Conservation (phyloP, 2,797 vertebrate species). For the Hydrolagus colliei region DNA sequence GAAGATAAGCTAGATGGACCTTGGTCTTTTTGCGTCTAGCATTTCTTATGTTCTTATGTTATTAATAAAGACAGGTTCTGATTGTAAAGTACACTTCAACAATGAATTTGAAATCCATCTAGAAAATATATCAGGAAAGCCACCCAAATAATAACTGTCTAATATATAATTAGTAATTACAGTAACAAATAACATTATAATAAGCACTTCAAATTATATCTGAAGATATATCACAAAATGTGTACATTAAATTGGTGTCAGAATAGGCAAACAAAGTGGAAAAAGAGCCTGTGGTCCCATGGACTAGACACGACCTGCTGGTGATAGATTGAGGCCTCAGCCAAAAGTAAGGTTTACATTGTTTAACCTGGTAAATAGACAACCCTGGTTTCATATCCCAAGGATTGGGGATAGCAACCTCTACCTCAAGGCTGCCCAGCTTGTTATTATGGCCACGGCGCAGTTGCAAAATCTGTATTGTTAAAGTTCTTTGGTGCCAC, state of each 20-base stretch:
- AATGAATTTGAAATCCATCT: constrained; percentile 2
- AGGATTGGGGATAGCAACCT: background rate
- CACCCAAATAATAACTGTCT: background rate
- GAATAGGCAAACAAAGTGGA: background rate
- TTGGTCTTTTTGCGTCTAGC: no score
- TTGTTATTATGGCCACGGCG: background rate
- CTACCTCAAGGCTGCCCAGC: background rate
- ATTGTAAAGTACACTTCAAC: background rate
- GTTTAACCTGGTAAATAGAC: background rate
- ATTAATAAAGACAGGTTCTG: background rate
- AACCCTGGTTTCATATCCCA: background rate
- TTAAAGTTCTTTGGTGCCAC: background rate
- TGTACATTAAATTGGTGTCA: background rate
- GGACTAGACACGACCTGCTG: background rate
- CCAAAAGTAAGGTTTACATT: background rate
- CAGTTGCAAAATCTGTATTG: background rate
- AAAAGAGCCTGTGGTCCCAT: background rate
- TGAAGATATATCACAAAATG: constrained; percentile 8
- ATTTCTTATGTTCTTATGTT: no score
- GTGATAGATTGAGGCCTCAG: background rate
- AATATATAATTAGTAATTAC: constrained; percentile 11
- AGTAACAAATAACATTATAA: constrained; percentile 13
- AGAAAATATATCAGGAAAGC: background rate
- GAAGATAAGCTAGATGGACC: no score
- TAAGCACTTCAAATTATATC: background rate